Evolutionary conservation across 2,888 invertebrate genomes (phyloP).

Genomic region (Dynastes maya): DNA sequence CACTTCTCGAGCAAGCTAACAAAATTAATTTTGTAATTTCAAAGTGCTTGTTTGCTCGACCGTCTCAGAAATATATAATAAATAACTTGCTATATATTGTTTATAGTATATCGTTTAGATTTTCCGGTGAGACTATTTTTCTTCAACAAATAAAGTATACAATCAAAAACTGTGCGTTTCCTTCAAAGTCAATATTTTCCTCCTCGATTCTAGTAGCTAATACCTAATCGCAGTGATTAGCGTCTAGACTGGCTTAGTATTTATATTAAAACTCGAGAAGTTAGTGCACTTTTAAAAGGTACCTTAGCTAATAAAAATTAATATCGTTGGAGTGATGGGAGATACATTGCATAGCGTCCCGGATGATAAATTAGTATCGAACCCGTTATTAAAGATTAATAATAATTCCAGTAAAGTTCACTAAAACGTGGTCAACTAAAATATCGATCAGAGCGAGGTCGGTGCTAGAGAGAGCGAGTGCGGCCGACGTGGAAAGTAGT

Average conservation of each 20-base stretch:
- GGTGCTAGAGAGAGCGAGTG: neutral
- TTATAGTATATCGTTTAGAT: too few relatives aligned
- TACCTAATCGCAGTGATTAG: too few relatives aligned
- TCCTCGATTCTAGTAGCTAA: too few relatives aligned
- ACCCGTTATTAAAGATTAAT: constrained; percentile 55
- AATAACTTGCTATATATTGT: too few relatives aligned
- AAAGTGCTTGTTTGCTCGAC: too few relatives aligned
- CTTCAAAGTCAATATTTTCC: too few relatives aligned
- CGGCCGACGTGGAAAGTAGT: constrained; percentile 61
- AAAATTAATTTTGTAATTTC: too few relatives aligned
- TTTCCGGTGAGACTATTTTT: too few relatives aligned
- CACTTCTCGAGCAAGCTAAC: too few relatives aligned
- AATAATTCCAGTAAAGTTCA: constrained; percentile 53
- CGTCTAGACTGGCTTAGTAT: neutral
- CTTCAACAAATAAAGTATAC: too few relatives aligned
- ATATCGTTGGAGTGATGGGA: neutral
- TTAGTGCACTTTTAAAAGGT: constrained; percentile 5
- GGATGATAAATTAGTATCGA: constrained; percentile 46
- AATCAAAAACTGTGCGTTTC: too few relatives aligned
- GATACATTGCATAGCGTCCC: neutral
- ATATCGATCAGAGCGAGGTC: constrained; percentile 59
- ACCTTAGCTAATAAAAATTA: constrained; percentile 36
- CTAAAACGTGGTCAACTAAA: constrained; percentile 57
- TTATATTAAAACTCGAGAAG: neutral
- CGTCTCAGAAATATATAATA: too few relatives aligned